These are phyloP conservation scores for Chymomyza amoena DNA, from an alignment of 2,888 invertebrate genomes.

Conservation along the genomic window DNA sequence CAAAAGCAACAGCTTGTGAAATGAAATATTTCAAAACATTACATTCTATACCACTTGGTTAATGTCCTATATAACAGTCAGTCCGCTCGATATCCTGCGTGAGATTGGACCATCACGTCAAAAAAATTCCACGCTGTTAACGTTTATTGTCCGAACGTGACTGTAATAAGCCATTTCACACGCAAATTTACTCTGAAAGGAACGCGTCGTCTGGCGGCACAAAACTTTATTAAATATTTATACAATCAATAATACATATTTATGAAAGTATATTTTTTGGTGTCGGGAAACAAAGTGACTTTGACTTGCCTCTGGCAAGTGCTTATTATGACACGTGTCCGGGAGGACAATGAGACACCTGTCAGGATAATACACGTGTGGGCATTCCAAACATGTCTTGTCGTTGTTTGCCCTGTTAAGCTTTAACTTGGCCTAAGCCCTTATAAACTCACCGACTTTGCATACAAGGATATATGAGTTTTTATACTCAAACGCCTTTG, in stretches of 20 bases:
- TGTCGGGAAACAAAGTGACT: background rate
- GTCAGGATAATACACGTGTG: background rate
- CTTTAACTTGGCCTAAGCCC: background rate
- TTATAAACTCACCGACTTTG: background rate
- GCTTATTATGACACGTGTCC: background rate
- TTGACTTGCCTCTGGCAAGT: background rate
- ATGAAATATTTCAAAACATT: no score
- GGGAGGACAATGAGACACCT: background rate
- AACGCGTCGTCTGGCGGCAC: background rate
- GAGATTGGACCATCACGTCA: background rate
- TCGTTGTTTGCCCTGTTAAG: background rate
- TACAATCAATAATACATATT: constrained; percentile 59
- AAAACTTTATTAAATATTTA: constrained; percentile 51
- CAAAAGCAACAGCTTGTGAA: no score
- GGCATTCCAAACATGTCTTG: background rate
- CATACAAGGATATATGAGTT: no score
- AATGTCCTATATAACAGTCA: background rate
- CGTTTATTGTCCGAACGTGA: constrained; percentile 62
- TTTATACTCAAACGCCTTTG: background rate
- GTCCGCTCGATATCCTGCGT: constrained; percentile 2
- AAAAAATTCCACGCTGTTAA: constrained; percentile 27
- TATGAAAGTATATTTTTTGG: constrained; percentile 9
- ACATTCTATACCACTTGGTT: no score
- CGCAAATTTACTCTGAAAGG: constrained; percentile 29
- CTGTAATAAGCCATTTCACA: constrained; percentile 57